Conservation (phyloP, 2,113 vertebrate genomes). For the Anas platyrhynchos region DNA sequence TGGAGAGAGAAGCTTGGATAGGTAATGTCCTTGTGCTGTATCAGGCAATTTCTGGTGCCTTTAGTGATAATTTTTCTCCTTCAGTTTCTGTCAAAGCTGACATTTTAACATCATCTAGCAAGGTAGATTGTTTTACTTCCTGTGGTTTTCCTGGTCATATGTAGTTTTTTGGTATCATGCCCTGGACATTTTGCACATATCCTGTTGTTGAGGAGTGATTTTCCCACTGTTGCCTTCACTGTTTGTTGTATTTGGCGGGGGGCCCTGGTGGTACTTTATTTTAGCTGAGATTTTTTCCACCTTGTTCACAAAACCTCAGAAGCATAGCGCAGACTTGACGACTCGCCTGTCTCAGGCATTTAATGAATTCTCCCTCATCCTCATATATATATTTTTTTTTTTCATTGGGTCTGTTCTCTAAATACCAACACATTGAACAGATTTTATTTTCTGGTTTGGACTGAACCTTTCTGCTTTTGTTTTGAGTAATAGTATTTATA, state of each 20-base stretch:
- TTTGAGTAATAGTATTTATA: not conserved
- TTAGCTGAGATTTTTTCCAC: slow-evolving; percentile 36
- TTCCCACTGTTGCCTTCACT: slow-evolving; percentile 28
- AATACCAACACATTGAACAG: not conserved
- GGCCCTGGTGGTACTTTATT: not conserved
- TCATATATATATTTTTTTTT: not conserved
- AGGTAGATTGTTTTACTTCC: slow-evolving; percentile 57
- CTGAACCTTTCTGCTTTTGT: not conserved
- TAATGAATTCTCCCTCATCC: not conserved
- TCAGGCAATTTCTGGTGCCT: not conserved
- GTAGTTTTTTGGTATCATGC: slow-evolving; percentile 35
- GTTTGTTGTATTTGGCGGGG: slow-evolving; percentile 39
- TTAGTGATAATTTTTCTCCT: not conserved
- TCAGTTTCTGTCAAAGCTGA: not conserved
- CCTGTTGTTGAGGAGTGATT: slow-evolving; percentile 55
- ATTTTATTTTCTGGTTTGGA: not conserved
- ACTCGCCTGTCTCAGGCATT: not conserved
- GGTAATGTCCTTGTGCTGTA: not conserved
- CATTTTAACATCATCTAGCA: slow-evolving; percentile 29
- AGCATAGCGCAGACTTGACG: not conserved
- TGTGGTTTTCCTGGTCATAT: slow-evolving; percentile 30
- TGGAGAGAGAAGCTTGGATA: not conserved
- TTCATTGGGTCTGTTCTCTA: not conserved
- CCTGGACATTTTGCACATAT: slow-evolving; percentile 35
- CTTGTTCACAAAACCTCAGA: not conserved